These are phyloP conservation scores for Neocrepidodera transversa DNA, from an alignment of 2,888 invertebrate genomes.

Conservation along the genomic window DNA sequence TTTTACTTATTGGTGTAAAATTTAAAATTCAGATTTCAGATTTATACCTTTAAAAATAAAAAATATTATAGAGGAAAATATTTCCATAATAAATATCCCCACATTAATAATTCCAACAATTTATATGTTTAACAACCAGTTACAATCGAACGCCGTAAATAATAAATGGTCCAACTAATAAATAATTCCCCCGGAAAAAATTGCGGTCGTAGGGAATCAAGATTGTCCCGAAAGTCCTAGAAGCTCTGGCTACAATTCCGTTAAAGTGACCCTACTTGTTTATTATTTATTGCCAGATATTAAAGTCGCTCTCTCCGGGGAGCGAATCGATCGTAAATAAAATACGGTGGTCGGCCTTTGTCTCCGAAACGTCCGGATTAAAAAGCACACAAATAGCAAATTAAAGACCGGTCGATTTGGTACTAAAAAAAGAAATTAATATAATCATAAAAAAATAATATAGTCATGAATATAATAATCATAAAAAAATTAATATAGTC, in stretches of 20 bases:
- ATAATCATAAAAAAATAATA: too few species aligned
- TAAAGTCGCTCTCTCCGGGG: conserved; percentile 19
- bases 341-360: neutral
- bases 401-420: too few species aligned
- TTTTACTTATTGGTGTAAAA: too few species aligned
- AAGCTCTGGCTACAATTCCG: conserved; percentile 2
- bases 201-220: neutral
- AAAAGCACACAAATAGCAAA: too few species aligned
- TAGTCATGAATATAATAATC: too few species aligned
- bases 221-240: neutral
- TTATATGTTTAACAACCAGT: conserved; percentile 9
- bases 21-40: too few species aligned
- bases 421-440: too few species aligned
- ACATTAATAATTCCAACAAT: neutral
- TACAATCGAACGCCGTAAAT: conserved; percentile 9
- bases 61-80: too few species aligned
- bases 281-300: conserved; percentile 37
- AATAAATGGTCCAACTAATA: conserved; percentile 5
- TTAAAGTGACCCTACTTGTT: conserved; percentile 22
- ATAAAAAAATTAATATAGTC: too few species aligned
- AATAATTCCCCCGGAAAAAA: conserved; percentile 12
- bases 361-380: neutral
- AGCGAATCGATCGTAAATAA: conserved; percentile 8
- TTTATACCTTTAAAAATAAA: too few species aligned
- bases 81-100: neutral